A percentile compares a stretch with the other conserved stretches of the same genome.
Conservation (phyloP, 2,113 vertebrate species). For the Gobio gobio region DNA sequence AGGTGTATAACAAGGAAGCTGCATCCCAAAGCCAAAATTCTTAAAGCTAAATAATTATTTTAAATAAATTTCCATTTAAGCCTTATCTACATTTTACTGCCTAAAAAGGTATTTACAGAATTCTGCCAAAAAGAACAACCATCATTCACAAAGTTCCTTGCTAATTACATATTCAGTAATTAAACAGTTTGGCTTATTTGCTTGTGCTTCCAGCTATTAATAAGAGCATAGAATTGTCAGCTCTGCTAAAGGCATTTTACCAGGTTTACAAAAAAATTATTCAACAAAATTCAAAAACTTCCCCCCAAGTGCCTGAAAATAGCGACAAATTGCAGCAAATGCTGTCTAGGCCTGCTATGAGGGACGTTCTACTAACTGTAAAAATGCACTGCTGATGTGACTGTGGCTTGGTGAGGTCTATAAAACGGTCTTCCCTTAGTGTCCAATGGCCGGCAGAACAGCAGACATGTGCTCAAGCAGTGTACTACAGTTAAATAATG, state of each 20-base stretch:
- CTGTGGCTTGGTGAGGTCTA: not conserved
- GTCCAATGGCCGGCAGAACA: not conserved
- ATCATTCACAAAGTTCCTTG: not conserved
- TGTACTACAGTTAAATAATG: slow-evolving; percentile 74
- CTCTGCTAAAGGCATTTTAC: too few relatives aligned
- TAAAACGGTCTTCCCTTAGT: not conserved
- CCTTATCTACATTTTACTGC: not conserved
- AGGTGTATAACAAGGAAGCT: not conserved
- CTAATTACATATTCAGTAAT: not conserved
- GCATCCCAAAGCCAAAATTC: not conserved
- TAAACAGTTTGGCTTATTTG: not conserved
- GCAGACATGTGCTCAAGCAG: slow-evolving; percentile 61
- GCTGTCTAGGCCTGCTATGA: not conserved
- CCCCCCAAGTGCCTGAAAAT: too few relatives aligned
- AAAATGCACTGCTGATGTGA: not conserved
- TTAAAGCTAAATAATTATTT: not conserved
- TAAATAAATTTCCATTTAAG: not conserved
- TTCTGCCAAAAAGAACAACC: not conserved
- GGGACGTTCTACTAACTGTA: not conserved
- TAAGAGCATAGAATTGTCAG: not conserved
- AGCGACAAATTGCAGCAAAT: not conserved
- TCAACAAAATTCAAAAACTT: too few relatives aligned
- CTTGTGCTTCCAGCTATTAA: not conserved
- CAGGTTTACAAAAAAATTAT: too few relatives aligned
- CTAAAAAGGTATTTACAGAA: not conserved